Evolutionary conservation across 2,797 vertebrate species (phyloP).

Genomic region (Kryptolebias ocellatus): DNA sequence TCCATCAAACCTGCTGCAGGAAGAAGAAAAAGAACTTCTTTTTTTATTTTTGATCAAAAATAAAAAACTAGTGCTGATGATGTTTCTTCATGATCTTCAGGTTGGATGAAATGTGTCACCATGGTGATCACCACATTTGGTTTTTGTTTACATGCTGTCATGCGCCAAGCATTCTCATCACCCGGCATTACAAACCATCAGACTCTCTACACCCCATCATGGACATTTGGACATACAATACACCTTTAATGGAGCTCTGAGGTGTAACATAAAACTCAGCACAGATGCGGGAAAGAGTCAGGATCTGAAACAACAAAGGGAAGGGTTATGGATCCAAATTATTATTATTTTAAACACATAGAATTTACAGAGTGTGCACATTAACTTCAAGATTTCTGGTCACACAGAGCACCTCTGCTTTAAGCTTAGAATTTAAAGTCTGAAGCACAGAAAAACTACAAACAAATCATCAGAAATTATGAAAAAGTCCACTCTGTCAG

Average conservation of each 20-base stretch:
- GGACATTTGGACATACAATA: slow-evolving; percentile 54
- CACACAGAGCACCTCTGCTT: too few relatives aligned
- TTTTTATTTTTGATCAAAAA: slow-evolving; percentile 12
- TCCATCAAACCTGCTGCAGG: background rate
- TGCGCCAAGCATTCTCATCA: slow-evolving; percentile 79
- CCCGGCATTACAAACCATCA: slow-evolving; percentile 74
- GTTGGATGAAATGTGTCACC: slow-evolving; percentile 70
- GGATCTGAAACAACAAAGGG: background rate
- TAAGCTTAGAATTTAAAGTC: too few relatives aligned
- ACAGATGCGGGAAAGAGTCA: background rate
- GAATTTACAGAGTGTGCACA: too few relatives aligned
- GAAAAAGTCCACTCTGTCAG: too few relatives aligned
- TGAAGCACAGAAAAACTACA: too few relatives aligned
- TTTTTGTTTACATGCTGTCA: slow-evolving; percentile 84
- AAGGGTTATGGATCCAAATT: too few relatives aligned
- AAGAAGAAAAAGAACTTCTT: too few relatives aligned
- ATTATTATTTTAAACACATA: too few relatives aligned
- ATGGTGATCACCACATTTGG: slow-evolving; percentile 79
- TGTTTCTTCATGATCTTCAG: slow-evolving; percentile 59
- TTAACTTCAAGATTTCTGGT: too few relatives aligned
- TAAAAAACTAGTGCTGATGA: slow-evolving; percentile 24
- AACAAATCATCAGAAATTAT: too few relatives aligned
- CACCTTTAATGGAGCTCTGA: slow-evolving; percentile 36
- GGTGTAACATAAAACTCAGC: slow-evolving; percentile 6
- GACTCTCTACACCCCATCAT: slow-evolving; percentile 61